phyloP scores from a whole-genome alignment of 1,140 invertebrate species.

The Anoplolepis gracilipes region DNA sequence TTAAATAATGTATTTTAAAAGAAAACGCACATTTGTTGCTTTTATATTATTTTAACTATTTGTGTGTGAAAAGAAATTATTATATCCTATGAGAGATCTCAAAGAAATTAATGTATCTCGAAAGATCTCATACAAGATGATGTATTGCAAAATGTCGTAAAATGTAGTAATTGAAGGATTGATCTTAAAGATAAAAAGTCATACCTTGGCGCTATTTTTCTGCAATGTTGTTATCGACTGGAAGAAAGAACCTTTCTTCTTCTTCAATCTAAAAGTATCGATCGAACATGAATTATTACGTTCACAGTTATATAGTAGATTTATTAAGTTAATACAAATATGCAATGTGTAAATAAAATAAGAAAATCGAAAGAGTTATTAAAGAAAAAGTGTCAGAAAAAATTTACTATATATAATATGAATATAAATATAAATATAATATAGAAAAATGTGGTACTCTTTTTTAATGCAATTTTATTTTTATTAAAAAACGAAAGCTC shows the following conservation, averaged over 20 bases:
- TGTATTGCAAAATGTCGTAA: background rate
- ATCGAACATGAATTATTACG: slow-evolving; percentile 28
- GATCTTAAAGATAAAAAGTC: background rate
- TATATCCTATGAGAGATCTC: background rate
- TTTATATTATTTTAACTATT: too few species aligned
- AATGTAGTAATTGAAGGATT: background rate
- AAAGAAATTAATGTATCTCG: background rate
- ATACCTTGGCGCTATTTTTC: slow-evolving; percentile 97
- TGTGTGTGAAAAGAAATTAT: background rate
- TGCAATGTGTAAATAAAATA: background rate
- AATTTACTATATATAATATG: background rate
- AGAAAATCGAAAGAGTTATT: background rate
- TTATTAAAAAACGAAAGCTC: background rate
- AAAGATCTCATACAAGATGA: background rate
- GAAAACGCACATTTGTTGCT: background rate
- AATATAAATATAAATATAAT: background rate
- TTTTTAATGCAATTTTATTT: background rate
- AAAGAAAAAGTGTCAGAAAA: background rate
- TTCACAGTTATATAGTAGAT: background rate
- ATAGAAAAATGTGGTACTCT: too few species aligned
- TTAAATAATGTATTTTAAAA: background rate
- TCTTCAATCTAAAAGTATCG: slow-evolving; percentile 91
- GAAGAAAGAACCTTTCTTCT: slow-evolving; percentile 98
- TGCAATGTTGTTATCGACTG: slow-evolving; percentile 97
- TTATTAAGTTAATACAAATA: background rate